These are phyloP conservation scores for Hemicentrotus pulcherrimus DNA, from an alignment of 35 echinoderm and acorn worm species.

Conservation along the genomic window DNA sequence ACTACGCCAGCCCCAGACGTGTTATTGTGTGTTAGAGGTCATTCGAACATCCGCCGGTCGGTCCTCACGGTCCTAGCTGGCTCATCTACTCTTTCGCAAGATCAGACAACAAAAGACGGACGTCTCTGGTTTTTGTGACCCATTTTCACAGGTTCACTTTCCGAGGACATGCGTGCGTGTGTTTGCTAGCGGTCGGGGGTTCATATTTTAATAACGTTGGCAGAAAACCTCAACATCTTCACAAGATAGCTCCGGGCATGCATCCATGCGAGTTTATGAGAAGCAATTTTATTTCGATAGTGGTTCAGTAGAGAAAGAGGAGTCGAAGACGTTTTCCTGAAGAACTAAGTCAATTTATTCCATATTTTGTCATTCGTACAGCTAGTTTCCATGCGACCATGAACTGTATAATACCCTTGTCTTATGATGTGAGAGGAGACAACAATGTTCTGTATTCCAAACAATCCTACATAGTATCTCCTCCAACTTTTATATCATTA, in stretches of 20 bases:
- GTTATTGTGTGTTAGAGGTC: not conserved
- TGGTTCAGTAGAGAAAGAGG: not conserved
- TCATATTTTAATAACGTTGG: constrained; percentile 1
- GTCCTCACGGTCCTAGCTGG: not conserved
- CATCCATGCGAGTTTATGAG: not conserved
- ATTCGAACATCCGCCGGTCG: not conserved
- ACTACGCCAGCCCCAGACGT: not conserved
- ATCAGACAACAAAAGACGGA: not conserved
- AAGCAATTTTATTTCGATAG: not conserved
- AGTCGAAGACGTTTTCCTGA: not conserved
- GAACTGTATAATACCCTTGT: not conserved
- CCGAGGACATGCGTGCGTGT: not conserved
- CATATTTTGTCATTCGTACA: not conserved
- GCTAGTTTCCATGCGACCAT: not conserved
- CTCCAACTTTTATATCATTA: too few species aligned
- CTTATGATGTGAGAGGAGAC: not conserved
- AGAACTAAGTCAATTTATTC: not conserved
- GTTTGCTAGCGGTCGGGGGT: not conserved
- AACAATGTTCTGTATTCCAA: too few species aligned
- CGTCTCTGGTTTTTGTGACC: not conserved
- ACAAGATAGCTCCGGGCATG: not conserved
- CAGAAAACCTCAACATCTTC: not conserved
- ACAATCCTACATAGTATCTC: too few species aligned
- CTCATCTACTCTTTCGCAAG: not conserved
- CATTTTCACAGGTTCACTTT: not conserved